Conservation (phyloP, 2,888 invertebrate species). For the Clitarchus hookeri region DNA sequence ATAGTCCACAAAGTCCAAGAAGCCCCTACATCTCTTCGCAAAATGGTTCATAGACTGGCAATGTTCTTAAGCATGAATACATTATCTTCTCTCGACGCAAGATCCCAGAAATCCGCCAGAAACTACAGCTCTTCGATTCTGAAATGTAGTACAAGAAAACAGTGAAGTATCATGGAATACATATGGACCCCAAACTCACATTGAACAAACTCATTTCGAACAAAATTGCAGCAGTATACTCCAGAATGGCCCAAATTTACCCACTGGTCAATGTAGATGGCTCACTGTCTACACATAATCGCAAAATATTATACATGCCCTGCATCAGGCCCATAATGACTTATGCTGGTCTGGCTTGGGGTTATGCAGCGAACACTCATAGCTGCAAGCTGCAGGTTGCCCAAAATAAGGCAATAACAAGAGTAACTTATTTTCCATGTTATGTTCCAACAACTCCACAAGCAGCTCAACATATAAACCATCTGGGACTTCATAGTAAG, state of each 20-base stretch:
- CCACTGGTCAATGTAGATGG: neutral
- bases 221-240: neutral
- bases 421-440: neutral
- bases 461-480: neutral
- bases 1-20: conserved; percentile 19
- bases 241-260: neutral
- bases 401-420: neutral
- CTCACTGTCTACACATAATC: neutral
- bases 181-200: conserved; percentile 18
- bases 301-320: neutral
- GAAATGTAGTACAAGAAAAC: neutral
- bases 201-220: neutral
- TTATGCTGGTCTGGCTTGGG: neutral
- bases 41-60: conserved; percentile 23
- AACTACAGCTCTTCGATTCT: neutral
- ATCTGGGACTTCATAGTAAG: neutral
- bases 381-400: neutral
- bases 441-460: neutral
- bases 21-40: conserved; percentile 4
- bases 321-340: neutral
- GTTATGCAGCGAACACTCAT: neutral
- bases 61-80: neutral
- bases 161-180: conserved; percentile 22
- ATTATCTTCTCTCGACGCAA: conserved; percentile 10
- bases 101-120: neutral